Evolutionary conservation across 1,140 invertebrate species (phyloP).

Genomic region (Bombus consobrinus): DNA sequence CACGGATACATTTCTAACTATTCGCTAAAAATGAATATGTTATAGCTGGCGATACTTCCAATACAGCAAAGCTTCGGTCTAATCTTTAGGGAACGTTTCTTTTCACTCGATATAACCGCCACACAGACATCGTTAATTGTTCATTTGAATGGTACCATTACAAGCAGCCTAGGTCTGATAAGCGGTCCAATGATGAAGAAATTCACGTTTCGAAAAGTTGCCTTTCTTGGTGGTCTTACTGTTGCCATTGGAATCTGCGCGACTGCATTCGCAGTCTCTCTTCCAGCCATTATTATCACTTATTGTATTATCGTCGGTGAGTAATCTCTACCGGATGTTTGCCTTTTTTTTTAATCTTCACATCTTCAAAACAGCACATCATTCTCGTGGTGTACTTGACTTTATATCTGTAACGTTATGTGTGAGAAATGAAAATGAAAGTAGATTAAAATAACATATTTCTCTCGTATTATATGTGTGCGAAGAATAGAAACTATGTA

Average conservation of each 20-base stretch:
- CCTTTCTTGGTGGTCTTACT: constrained; percentile 81
- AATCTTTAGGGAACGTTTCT: constrained; percentile 86
- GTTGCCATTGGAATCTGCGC: constrained; percentile 82
- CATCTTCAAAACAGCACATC: background rate
- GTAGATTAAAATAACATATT: background rate
- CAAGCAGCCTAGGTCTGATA: constrained; percentile 82
- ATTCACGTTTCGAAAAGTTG: constrained; percentile 85
- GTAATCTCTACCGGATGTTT: constrained; percentile 64
- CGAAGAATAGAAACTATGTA: background rate
- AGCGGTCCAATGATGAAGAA: constrained; percentile 84
- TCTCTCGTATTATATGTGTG: too few relatives aligned
- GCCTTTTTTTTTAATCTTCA: background rate
- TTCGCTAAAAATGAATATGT: background rate
- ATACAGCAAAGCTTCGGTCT: constrained; percentile 86
- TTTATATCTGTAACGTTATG: background rate
- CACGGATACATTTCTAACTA: background rate
- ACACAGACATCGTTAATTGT: constrained; percentile 85
- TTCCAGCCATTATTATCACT: constrained; percentile 83
- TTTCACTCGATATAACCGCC: constrained; percentile 83
- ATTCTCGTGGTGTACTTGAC: background rate
- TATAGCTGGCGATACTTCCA: constrained; percentile 84
- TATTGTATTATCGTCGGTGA: constrained; percentile 87
- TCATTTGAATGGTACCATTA: constrained; percentile 85
- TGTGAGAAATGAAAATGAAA: background rate
- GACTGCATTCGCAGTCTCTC: constrained; percentile 81